phyloP scores from a whole-genome alignment of 2,888 invertebrate genomes.

The Encarsia formosa region DNA sequence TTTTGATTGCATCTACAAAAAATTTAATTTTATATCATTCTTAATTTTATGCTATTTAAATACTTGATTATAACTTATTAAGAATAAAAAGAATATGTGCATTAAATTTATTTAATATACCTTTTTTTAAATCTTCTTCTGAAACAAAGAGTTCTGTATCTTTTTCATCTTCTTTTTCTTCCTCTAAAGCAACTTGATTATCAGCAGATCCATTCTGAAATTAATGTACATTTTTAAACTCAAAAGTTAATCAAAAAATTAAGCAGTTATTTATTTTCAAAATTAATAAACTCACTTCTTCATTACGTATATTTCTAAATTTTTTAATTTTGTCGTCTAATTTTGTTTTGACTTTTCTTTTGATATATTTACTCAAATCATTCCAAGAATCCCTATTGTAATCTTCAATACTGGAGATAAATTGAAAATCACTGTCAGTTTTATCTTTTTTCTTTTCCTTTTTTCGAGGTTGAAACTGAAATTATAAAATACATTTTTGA shows the following conservation, averaged over 20 bases:
- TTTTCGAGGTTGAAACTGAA: slow-evolving; percentile 78
- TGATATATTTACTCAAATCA: slow-evolving; percentile 73
- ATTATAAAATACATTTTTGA: slow-evolving; percentile 20
- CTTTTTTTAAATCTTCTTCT: slow-evolving; percentile 45
- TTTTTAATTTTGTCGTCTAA: slow-evolving; percentile 80
- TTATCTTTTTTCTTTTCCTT: slow-evolving; percentile 69
- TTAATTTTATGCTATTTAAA: background rate
- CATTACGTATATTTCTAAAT: slow-evolving; percentile 46
- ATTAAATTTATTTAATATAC: slow-evolving; percentile 28
- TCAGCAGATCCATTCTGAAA: slow-evolving; percentile 32
- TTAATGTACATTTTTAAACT: background rate
- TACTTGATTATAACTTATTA: background rate
- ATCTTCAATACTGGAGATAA: slow-evolving; percentile 72
- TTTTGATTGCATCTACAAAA: slow-evolving; percentile 42
- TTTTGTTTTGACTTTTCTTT: slow-evolving; percentile 74
- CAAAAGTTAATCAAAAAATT: background rate
- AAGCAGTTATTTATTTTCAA: background rate
- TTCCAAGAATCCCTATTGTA: slow-evolving; percentile 81
- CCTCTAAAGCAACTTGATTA: slow-evolving; percentile 60
- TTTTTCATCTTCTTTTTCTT: slow-evolving; percentile 54
- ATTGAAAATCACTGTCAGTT: slow-evolving; percentile 76
- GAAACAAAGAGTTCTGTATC: slow-evolving; percentile 32
- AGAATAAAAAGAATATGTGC: background rate
- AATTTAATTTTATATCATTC: too few species aligned
- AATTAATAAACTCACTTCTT: slow-evolving; percentile 51